Evolutionary conservation across 1,140 invertebrate species (phyloP), one percentile per base, ranked within the genome.

Genomic region (Metopolophium dirhodum): DNA sequence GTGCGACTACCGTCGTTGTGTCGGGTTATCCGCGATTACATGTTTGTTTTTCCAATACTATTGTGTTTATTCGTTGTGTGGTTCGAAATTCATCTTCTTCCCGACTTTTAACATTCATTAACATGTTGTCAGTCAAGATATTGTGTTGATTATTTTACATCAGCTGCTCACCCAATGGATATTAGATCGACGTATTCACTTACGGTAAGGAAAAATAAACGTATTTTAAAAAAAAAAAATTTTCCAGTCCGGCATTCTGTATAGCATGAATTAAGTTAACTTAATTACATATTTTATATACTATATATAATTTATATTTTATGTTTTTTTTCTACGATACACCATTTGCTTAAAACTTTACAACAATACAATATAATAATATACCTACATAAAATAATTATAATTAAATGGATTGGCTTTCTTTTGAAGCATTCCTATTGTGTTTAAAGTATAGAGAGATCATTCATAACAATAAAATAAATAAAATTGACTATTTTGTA

Each of bases 1-100:
- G 87, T 88, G 87, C 49, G 30, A 88, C n/a, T 88, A 54, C 87
- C 87, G 49, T 54, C 87, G 87, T 88, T 35, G 86, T 47, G 86
- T 49, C 86, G 41, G 82, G 18, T 23, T 83, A 22, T 83, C 20
- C 61, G 61, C 18, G 61, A 77, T 83, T 41, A 41, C 7, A 9
- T 23, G 82, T 83, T 35, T 83, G 22, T 41, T 83, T 23, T 35
- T 9, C n/a, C 11, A n/a, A 18, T n/a, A 77, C 1, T 77, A 77
- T 77, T 18, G 61, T 77, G 61, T 2, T 41, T 77, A n/a, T n/a
- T 77, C 14, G 61, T n/a, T 4, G 30, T n/a, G 61, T 18, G 61
- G 61, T 77, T 77, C 14, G n/a, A 77, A 18, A 77, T 77, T 77
- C 0, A n/a, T 77, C n/a, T 68, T 68, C 11, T 68, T 18, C 18